These are phyloP conservation scores for Cephus pulcher DNA, from an alignment of 2,888 invertebrate species.

Conservation along the genomic window DNA sequence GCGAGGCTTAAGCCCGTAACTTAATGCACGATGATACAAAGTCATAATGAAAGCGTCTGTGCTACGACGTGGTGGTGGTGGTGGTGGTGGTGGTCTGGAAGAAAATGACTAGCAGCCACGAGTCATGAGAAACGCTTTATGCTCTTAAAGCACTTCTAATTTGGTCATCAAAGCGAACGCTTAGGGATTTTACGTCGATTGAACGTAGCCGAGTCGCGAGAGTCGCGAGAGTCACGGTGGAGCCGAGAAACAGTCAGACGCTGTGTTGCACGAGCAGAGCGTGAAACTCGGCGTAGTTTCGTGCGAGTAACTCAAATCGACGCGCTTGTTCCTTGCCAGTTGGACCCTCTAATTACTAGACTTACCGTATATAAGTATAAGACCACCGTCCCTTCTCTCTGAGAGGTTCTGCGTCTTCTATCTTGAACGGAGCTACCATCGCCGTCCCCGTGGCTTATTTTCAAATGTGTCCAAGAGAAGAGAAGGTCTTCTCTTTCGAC, in stretches of 20 bases:
- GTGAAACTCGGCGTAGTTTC: slow-evolving; percentile 43
- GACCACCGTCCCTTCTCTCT: too few species aligned
- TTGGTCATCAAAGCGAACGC: slow-evolving; percentile 61
- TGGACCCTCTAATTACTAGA: slow-evolving; percentile 52
- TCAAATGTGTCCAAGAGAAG: too few species aligned
- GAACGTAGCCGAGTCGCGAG: slow-evolving; percentile 43
- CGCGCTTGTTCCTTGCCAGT: slow-evolving; percentile 49
- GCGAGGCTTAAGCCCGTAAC: too few species aligned
- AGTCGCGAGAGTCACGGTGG: slow-evolving; percentile 29
- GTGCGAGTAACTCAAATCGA: slow-evolving; percentile 44
- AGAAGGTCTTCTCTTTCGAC: too few species aligned
- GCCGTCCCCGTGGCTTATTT: too few species aligned
- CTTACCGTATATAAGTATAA: slow-evolving; percentile 22
- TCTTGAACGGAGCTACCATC: too few species aligned
- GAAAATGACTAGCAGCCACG: too few species aligned
- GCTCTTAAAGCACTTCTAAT: slow-evolving; percentile 50
- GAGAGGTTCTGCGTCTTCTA: too few species aligned
- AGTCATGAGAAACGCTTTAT: background rate
- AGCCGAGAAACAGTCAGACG: slow-evolving; percentile 40
- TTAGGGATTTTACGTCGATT: slow-evolving; percentile 59
- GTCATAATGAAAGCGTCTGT: too few species aligned
- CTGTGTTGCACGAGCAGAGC: slow-evolving; percentile 48
- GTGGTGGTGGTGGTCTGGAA: too few species aligned
- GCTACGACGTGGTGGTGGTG: too few species aligned
- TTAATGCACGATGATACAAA: too few species aligned